Base-by-base conservation (phyloP, 2,797 vertebrate species). In the Cirrhinus molitorella region DNA sequence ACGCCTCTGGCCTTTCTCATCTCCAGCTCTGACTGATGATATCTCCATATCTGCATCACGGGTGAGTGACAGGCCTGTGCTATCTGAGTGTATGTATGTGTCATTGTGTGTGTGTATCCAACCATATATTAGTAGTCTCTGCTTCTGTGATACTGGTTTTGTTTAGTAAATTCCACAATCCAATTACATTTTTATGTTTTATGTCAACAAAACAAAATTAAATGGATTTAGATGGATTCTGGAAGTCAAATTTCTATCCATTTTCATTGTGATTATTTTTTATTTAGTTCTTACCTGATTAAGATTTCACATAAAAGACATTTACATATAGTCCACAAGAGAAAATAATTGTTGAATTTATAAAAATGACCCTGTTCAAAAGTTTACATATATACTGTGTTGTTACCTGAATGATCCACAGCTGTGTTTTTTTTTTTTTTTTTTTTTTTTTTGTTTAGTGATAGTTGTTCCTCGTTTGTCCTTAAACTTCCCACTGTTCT, bases 1-100 rank as follows among this genome's bases (percentile, higher is more conserved):
- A 92, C 83, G 91, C 91, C 89, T 91, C 91, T 90, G 92, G 90
- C 89, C 91, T 95, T 95, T 94, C 92, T 92, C 90, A 92, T 94
- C 79, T 82, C 73, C 65, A 70, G 47, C 63, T 45, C 21, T 59
- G 81, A 70, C 63, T 68, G 81, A 76, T 83, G 49, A 83, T 57
- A 76, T 83, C 81, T 76, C 72, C 81, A 77, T 70, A 80, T 83
- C 81, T 68, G 73, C 63, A 77, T 83, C 49, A 77, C 63, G 25
- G 72, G 34, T 77, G 81, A 76, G 61, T 83, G 81, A 83, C 73
- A 77, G 81, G 10, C 47, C 65, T 47, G 63, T 68, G n/a, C 76
- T 73, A 23, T 68, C 61, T 75, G 75, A 21, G 16, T 31, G 23
- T 43, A 3, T 40, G 72, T 25, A 43, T 23, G 31, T 76, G 34